These are phyloP conservation scores for Griposia aprilina DNA, from an alignment of 2,888 invertebrate species.

Conservation along the genomic window DNA sequence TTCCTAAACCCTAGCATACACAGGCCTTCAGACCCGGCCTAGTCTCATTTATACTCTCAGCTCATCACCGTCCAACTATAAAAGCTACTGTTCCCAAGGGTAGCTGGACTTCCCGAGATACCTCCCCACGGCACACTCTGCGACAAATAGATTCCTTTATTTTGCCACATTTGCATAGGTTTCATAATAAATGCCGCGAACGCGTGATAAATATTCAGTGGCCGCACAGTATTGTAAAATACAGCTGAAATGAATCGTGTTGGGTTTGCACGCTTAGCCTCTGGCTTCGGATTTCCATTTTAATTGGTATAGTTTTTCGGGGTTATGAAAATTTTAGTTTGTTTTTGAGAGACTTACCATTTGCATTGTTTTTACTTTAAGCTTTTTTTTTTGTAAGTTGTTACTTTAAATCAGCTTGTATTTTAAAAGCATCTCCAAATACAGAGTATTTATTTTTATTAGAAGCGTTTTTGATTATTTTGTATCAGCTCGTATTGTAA, in stretches of 20 bases:
- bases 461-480: background rate
- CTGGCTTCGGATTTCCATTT: slow-evolving; percentile 50
- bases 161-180: slow-evolving; percentile 69
- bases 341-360: slow-evolving; percentile 17
- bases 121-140: slow-evolving; percentile 57
- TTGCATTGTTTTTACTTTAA: slow-evolving; percentile 7
- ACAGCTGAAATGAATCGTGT: slow-evolving; percentile 64
- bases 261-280: slow-evolving; percentile 51
- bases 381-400: background rate
- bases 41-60: slow-evolving; percentile 41
- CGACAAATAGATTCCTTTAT: slow-evolving; percentile 68
- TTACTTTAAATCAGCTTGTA: background rate
- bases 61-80: slow-evolving; percentile 42
- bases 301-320: slow-evolving; percentile 60
- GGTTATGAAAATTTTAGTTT: slow-evolving; percentile 45
- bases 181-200: slow-evolving; percentile 67
- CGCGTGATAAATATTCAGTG: slow-evolving; percentile 69
- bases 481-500: background rate
- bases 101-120: slow-evolving; percentile 49
- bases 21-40: background rate
- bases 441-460: background rate
- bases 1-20: too few relatives aligned
- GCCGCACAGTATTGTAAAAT: slow-evolving; percentile 60
- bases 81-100: slow-evolving; percentile 52
- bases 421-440: background rate